Percentiles rank a stretch among this genome's conserved stretches.
phyloP scores from a whole-genome alignment of 2,113 vertebrate species.

The Synchiropus splendidus region DNA sequence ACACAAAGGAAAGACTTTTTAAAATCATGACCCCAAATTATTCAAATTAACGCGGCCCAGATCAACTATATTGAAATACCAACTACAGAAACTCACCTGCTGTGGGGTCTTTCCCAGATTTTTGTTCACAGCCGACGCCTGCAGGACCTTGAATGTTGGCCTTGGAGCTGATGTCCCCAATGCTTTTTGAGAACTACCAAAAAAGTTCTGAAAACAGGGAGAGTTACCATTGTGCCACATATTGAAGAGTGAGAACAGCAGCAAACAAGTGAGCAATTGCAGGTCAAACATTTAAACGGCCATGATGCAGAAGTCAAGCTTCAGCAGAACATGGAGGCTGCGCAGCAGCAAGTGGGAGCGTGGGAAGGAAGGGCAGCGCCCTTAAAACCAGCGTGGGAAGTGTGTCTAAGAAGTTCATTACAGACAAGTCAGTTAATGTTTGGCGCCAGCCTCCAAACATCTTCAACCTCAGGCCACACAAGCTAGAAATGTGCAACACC shows the following conservation, averaged over 20 bases:
- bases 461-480: background rate
- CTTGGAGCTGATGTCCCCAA: constrained; percentile 47
- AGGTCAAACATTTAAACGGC: background rate
- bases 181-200: constrained; percentile 34
- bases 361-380: constrained; percentile 72
- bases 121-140: constrained; percentile 70
- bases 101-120: constrained; percentile 63
- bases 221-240: too few species aligned
- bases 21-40: too few species aligned
- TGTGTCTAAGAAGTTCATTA: constrained; percentile 44
- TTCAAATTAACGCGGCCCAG: too few species aligned
- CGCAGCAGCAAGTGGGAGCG: constrained; percentile 62
- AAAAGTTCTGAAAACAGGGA: constrained; percentile 61
- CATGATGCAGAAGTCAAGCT: background rate
- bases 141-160: constrained; percentile 79
- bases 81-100: constrained; percentile 62
- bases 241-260: too few species aligned
- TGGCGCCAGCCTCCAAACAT: constrained; percentile 12
- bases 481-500: too few species aligned
- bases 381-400: constrained; percentile 70
- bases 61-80: too few species aligned
- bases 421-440: constrained; percentile 51
- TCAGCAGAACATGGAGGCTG: background rate
- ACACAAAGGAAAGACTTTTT: too few species aligned
- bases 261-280: too few species aligned